Evolutionary conservation across 2,888 invertebrate genomes (phyloP), one percentile per base, ranked within the genome.

Genomic region (Coelogynopora nodosa): DNA sequence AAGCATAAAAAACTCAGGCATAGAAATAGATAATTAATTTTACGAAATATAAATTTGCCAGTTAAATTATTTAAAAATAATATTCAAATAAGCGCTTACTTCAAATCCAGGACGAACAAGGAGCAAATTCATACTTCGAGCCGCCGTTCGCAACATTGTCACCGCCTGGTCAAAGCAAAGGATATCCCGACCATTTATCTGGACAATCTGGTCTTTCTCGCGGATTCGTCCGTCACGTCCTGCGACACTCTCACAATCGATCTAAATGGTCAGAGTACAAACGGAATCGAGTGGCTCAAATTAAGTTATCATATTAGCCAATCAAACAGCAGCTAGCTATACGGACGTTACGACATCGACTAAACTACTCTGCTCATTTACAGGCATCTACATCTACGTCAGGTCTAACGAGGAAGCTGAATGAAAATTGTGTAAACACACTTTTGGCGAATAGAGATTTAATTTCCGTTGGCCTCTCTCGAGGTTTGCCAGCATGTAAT

Each of bases 151-250:
- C 30, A 82, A 82, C 82, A 82, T 30, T 1, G 82, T 31, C 13
- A 26, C 10, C 82, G 82, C 82, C 30, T 82, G 82, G 18, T 82
- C 30, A 27, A 2, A 31, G 82, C 30, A 82, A 27, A 31, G 27
- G 23, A 82, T 31, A 31, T 82, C 82, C 31, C 27, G 82, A 82
- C 82, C 82, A 82, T 82, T 82, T 18, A 82, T 82, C 82, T 82
- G 82, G 23, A 92, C 89, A 87, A 92, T 92, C 88, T 93, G 92
- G 88, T 93, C 92, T 23, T 92, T 92, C 88, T 91, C 91, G 88
- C 90, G 88, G n/a, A 92, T 91, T 26, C 91, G 89, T 13, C 92
- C 92, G 89, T 92, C 91, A 88, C 90, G 90, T 2, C 91, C 92
- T 26, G 92, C 92, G 74, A 92, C 89, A 88, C 92, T 92, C 84